Evolutionary conservation across 2,888 invertebrate species (phyloP).

Genomic region (Eupsilia transversa): DNA sequence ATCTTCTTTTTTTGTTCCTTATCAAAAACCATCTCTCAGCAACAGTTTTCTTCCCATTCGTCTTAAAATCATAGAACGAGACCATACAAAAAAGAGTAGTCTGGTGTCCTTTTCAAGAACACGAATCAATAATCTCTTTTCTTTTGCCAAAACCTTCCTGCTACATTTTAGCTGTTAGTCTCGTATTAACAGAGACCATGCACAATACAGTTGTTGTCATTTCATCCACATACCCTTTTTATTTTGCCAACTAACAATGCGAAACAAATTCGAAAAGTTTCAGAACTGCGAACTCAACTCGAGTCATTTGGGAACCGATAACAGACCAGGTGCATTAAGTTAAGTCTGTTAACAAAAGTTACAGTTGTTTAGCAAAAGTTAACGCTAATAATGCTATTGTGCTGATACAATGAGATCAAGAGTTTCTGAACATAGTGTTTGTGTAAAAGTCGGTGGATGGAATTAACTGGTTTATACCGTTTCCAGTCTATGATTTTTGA

Average conservation of each 20-base stretch:
- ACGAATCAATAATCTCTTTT: neutral
- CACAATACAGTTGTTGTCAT: neutral
- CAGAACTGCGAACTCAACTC: constrained; percentile 30
- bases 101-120: neutral
- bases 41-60: too few relatives aligned
- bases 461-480: neutral
- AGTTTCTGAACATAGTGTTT: constrained; percentile 37
- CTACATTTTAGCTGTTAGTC: neutral
- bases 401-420: constrained; percentile 48
- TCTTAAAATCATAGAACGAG: neutral
- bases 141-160: neutral
- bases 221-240: constrained; percentile 15
- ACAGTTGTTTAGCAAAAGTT: constrained; percentile 56
- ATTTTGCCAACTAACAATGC: constrained; percentile 29
- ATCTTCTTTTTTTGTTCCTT: neutral
- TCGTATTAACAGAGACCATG: neutral
- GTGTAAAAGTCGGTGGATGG: neutral
- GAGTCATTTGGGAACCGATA: constrained; percentile 55
- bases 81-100: neutral
- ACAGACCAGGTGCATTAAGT: constrained; percentile 64
- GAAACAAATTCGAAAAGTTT: constrained; percentile 53
- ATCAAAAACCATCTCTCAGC: neutral
- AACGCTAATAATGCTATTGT: constrained; percentile 50
- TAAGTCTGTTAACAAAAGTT: constrained; percentile 58
- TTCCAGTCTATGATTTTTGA: neutral